Base-by-base conservation (phyloP, 2,113 vertebrate species). In the Periophthalmodon schlosseri region DNA sequence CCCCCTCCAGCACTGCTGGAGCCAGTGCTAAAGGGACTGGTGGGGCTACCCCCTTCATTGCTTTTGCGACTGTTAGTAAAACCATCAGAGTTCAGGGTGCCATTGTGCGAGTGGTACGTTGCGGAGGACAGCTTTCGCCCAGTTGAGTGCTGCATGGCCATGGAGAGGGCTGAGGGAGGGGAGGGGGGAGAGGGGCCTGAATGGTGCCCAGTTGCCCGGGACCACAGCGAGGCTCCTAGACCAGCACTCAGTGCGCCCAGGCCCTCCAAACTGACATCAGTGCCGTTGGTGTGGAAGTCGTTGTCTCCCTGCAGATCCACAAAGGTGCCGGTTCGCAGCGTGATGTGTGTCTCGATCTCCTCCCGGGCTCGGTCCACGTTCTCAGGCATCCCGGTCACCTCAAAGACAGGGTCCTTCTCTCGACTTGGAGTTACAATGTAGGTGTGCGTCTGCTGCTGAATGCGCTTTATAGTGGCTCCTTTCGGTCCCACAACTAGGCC, bases 311-410 rank as follows among this genome's bases (percentile, higher is more conserved):
- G 95, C 10, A 97, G 83, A 24, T 99, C 97, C 0, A 99, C 81
- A 76, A 99, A 95, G 79, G 96, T 95, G 16, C 98, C 97, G 0
- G 98, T 99, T 82, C 98, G 78, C 93, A 97, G 94, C 5, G 97
- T 97, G 91, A 99, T 99, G 93, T 99, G 97, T 0, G 97, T 97
- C 92, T 99, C 97, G 0, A 99, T 99, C 93, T 99, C 97, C 84
- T 99, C 97, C 0, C 98, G 88, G 0, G 97, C 97, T 0, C 96
- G 90, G 88, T 99, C 97, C 57, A 99, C 97, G 2, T 99, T 99
- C 91, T 99, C 97, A 0, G 97, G 97, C 97, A 99, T 99, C 8
- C 97, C 97, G 0, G 97, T 99, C 76, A 99, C 97, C 49, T 98
- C 97, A 0, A 99, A 99, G 77, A 99, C 96, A 0, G 97, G 97